Percentiles rank a stretch among this genome's conserved stretches.
Evolutionary conservation across 2,113 vertebrate species (phyloP).

Genomic region (Telmatochromis brachygnathus): DNA sequence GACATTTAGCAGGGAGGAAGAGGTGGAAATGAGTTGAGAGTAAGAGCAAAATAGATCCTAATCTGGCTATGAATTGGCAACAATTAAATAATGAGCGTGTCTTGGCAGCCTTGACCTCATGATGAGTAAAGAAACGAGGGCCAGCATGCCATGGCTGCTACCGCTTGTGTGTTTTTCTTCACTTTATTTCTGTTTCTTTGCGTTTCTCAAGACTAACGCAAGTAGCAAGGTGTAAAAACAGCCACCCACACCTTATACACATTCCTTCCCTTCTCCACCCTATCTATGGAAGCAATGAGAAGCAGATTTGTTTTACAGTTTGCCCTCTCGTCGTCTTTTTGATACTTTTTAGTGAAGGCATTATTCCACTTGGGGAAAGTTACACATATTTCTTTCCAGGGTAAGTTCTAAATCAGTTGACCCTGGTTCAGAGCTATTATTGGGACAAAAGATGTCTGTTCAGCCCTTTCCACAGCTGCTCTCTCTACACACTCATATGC

Average conservation of each 20-base stretch:
- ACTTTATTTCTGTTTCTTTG: not conserved
- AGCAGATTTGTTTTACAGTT: not conserved
- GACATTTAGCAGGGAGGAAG: not conserved
- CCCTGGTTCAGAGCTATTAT: slow-evolving; percentile 49
- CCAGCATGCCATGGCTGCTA: not conserved
- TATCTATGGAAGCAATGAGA: not conserved
- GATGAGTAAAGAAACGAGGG: slow-evolving; percentile 35
- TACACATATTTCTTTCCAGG: not conserved
- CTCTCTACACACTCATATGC: slow-evolving; percentile 25
- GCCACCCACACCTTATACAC: not conserved
- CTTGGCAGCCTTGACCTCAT: slow-evolving; percentile 12
- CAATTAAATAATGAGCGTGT: slow-evolving; percentile 34
- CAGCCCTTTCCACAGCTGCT: slow-evolving; percentile 69
- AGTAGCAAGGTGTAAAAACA: slow-evolving; percentile 12
- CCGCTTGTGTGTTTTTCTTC: not conserved
- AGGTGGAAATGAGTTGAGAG: not conserved
- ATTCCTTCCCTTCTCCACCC: not conserved
- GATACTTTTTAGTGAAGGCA: not conserved
- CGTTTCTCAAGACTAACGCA: not conserved
- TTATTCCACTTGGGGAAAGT: slow-evolving; percentile 8
- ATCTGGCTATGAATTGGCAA: not conserved
- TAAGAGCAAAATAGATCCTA: not conserved
- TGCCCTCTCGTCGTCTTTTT: not conserved
- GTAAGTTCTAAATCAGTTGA: slow-evolving; percentile 8
- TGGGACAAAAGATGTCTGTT: slow-evolving; percentile 68